Percentiles rank a stretch among this genome's conserved stretches.
Conservation (phyloP, 1,140 invertebrate genomes). For the Scylla paramamosain region DNA sequence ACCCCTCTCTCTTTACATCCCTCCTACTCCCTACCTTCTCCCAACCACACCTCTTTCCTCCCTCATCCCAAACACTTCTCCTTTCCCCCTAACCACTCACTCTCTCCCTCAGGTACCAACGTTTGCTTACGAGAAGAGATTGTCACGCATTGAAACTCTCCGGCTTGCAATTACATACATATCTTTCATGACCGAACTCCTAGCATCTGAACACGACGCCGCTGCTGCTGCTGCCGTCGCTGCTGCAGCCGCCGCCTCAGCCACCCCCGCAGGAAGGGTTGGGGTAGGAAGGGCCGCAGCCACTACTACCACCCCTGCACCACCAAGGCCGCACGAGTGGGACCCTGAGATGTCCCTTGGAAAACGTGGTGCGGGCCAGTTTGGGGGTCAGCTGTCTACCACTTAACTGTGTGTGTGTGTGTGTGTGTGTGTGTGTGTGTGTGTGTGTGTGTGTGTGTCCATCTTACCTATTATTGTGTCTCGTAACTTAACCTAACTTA, state of each 20-base stretch:
- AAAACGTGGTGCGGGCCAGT: neutral
- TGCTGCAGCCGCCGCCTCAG: conserved; percentile 44
- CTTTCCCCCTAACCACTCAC: too few relatives aligned
- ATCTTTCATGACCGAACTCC: conserved; percentile 95
- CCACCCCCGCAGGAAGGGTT: neutral
- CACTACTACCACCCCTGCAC: neutral
- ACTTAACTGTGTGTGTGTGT: conserved; percentile 29
- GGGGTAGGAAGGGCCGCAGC: neutral
- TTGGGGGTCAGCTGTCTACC: neutral
- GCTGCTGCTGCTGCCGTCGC: conserved; percentile 67
- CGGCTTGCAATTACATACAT: conserved; percentile 99
- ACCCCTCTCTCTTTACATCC: too few relatives aligned
- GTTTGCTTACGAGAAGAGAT: conserved; percentile 98
- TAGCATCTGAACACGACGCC: conserved; percentile 80
- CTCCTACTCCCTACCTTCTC: too few relatives aligned
- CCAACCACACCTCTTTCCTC: too few relatives aligned
- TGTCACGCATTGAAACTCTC: conserved; percentile 98
- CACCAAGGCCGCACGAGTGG: conserved; percentile 26
- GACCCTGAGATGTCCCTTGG: conserved; percentile 32
- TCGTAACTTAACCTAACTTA: too few relatives aligned
- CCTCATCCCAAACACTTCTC: too few relatives aligned
- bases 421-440: conserved; percentile 12
- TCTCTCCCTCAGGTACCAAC: conserved; percentile 89
- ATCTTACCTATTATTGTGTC: too few relatives aligned
- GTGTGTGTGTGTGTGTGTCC: neutral